A percentile compares a stretch with the other conserved stretches of the same genome.
Evolutionary conservation across 1,140 invertebrate genomes (phyloP).

Genomic region (Neocloeon triangulifer): DNA sequence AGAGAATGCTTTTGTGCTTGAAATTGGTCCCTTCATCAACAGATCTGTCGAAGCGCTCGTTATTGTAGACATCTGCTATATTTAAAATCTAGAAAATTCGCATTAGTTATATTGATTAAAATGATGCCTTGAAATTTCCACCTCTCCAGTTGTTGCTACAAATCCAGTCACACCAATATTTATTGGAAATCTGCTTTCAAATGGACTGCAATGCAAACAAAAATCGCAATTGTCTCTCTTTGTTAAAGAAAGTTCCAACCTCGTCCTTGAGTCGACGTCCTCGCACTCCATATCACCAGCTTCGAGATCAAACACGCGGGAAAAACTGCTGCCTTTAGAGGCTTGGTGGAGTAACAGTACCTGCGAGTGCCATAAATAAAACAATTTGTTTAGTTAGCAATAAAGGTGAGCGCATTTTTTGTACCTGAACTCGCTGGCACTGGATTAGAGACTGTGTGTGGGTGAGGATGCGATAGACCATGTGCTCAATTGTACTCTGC

Average conservation of each 20-base stretch:
- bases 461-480: constrained; percentile 81
- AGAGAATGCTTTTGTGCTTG: constrained; percentile 63
- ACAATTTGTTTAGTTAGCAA: background rate
- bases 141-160: constrained; percentile 88
- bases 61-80: constrained; percentile 74
- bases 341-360: constrained; percentile 70
- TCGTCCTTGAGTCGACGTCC: constrained; percentile 50
- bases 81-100: constrained; percentile 54
- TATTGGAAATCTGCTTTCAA: constrained; percentile 84
- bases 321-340: constrained; percentile 64
- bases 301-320: constrained; percentile 77
- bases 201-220: constrained; percentile 34
- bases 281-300: constrained; percentile 51
- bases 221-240: constrained; percentile 7
- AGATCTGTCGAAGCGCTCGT: constrained; percentile 71
- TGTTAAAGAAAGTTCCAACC: constrained; percentile 23
- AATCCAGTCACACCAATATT: constrained; percentile 89
- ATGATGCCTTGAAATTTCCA: too few species aligned
- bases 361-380: constrained; percentile 17
- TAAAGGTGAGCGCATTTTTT: constrained; percentile 9
- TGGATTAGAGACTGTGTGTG: constrained; percentile 86
- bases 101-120: too few species aligned
- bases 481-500: constrained; percentile 86
- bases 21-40: constrained; percentile 59
- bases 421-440: constrained; percentile 78